These are phyloP conservation scores for Idris sp. DNA, from an alignment of 1,140 invertebrate genomes.

Conservation along the genomic window DNA sequence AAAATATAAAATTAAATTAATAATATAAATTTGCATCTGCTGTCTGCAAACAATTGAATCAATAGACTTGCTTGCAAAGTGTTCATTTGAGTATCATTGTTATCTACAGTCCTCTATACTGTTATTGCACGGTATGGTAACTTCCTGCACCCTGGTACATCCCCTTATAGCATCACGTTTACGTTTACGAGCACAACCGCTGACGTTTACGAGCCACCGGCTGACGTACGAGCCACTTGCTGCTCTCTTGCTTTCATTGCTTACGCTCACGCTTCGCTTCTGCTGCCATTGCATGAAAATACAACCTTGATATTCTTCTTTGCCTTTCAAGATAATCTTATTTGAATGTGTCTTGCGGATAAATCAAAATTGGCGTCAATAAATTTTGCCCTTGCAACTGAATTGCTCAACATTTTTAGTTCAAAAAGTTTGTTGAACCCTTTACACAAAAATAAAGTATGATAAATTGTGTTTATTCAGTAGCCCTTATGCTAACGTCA, in stretches of 20 bases:
- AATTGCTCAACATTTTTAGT: no score
- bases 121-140: constrained; percentile 74
- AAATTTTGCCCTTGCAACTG: constrained; percentile 31
- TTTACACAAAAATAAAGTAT: no score
- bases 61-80: constrained; percentile 24
- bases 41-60: constrained; percentile 26
- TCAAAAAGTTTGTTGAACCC: no score
- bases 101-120: constrained; percentile 71
- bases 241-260: constrained; percentile 74
- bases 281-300: constrained; percentile 65
- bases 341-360: constrained; percentile 49
- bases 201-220: constrained; percentile 80
- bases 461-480: no score
- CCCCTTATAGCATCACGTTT: constrained; percentile 79
- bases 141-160: constrained; percentile 73
- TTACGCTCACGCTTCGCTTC: constrained; percentile 68
- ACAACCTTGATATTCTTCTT: constrained; percentile 68
- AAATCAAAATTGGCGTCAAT: constrained; percentile 47
- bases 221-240: constrained; percentile 80
- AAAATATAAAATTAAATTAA: no score
- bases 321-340: constrained; percentile 53
- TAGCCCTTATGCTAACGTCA: no score
- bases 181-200: constrained; percentile 79
- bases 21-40: no score
- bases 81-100: constrained; percentile 44